Evolutionary conservation across 2,113 vertebrate genomes (phyloP), one percentile per base, ranked within the genome.

Genomic region (Bufo bufo): DNA sequence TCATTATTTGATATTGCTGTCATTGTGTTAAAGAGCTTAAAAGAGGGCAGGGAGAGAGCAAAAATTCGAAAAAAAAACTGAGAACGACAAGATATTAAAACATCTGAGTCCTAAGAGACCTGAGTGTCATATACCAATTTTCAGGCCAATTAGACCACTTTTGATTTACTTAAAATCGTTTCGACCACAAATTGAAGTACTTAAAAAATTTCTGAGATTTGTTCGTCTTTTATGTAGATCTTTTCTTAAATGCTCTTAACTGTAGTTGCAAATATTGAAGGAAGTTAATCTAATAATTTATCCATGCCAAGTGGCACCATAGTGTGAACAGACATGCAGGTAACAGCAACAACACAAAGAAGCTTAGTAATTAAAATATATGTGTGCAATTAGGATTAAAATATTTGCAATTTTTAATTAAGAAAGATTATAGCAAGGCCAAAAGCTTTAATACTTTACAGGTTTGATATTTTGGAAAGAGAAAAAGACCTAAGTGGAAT

Each of bases 321-420:
- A 47, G 71, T 11, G 8, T 74, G 19, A 74, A 74, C 3, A 17
- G 43, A 16, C 12, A 49, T 75, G 8, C 72, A 50, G 72, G 47
- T 75, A 50, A 50, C 13, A 10, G 17, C 17, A 50, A 20, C 16
- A 50, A 50, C 11, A 50, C 17, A 75, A 50, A 50, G 45, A 20
- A 75, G 47, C 72, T 75, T 75, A 75, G 45, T 20, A 49, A 49
- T 20, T 50, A 19, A 49, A 75, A 58, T 47, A 75, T 50, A 33
- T 33, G 33, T 43, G 47, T 50, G 47, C 72, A 75, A 47, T 75
- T 50, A 47, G 72, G 72, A 75, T 75, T 75, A 75, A 75, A 75
- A 75, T 50, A 9, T 47, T 75, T 75, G 47, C 16, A 50, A 50
- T 20, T 19, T 75, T 75, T 75, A 75, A 50, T 75, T 75, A 50